Evolutionary conservation across 1,140 invertebrate species (phyloP), one percentile per base, ranked within the genome.

Genomic region (Samia ricini): DNA sequence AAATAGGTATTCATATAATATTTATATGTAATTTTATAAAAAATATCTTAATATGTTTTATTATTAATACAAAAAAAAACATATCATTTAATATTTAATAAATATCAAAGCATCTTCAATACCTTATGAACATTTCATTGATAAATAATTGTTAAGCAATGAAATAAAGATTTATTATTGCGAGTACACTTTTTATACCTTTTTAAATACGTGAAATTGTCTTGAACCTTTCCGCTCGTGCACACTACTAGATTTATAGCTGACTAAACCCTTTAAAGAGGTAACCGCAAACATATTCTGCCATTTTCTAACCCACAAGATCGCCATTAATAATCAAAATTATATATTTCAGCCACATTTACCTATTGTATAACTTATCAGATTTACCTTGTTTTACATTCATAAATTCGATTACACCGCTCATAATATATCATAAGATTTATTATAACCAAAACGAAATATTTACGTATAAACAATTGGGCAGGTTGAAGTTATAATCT

Each of bases 181-280:
- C n/a, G n/a, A n/a, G n/a, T n/a, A n/a, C n/a, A n/a, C n/a, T n/a
- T n/a, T n/a, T n/a, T n/a, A n/a, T n/a, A n/a, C n/a, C n/a, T n/a
- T n/a, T n/a, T n/a, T n/a, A n/a, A n/a, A n/a, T n/a, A n/a, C n/a
- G n/a, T n/a, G n/a, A n/a, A n/a, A n/a, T n/a, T n/a, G n/a, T n/a
- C n/a, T n/a, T n/a, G n/a, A n/a, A n/a, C n/a, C n/a, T 73, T 76
- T 79, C 69, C 68, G 69, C 74, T 76, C 71, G 75, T 61, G n/a
- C 72, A 61, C 68, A 70, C 72, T 66, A 74, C 67, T 78, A 79
- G 81, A 83, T 83, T 83, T 81, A 83, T 80, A 66, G 76, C 62
- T 69, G 76, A 74, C 80, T 80, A 80, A 72, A 74, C 75, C 71
- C 79, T 71, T 77, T 70, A 68, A 66, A 76, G 74, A 75, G 76